Percentiles rank a stretch among this genome's conserved stretches.
phyloP scores from a whole-genome alignment of 2,888 invertebrate genomes.

The Xestia c-nigrum region DNA sequence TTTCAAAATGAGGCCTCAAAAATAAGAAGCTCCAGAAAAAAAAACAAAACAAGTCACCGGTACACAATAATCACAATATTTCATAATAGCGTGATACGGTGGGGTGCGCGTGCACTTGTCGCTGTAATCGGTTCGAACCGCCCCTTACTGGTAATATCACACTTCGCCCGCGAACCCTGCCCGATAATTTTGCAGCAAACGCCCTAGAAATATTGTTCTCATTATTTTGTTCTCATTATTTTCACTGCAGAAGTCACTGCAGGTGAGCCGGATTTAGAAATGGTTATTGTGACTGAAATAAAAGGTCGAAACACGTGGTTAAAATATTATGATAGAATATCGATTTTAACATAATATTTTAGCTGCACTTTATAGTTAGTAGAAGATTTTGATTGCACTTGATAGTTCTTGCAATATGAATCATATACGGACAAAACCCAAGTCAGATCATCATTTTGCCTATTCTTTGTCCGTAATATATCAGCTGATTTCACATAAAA shows the following conservation, averaged over 20 bases:
- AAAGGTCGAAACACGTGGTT: background rate
- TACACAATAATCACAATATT: slow-evolving; percentile 59
- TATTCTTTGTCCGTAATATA: background rate
- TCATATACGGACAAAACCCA: background rate
- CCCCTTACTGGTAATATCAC: slow-evolving; percentile 77
- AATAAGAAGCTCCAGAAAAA: slow-evolving; percentile 10
- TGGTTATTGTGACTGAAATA: slow-evolving; percentile 11
- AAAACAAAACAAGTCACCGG: slow-evolving; percentile 8
- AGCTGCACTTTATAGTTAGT: too few species aligned
- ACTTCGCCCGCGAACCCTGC: slow-evolving; percentile 70
- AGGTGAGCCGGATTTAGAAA: slow-evolving; percentile 46
- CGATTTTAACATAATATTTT: too few species aligned
- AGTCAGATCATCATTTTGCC: background rate
- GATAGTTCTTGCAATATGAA: background rate
- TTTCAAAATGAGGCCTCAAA: background rate
- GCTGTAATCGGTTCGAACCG: slow-evolving; percentile 71
- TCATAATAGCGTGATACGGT: slow-evolving; percentile 62
- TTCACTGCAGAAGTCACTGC: slow-evolving; percentile 63
- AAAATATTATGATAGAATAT: background rate
- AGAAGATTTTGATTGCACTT: background rate
- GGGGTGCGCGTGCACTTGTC: slow-evolving; percentile 70
- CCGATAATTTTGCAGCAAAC: slow-evolving; percentile 72
- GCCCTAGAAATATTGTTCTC: slow-evolving; percentile 70
- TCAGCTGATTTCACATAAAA: background rate
- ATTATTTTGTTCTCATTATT: slow-evolving; percentile 63